Percentiles rank a stretch among this genome's conserved stretches.
Conservation (phyloP, 1,140 invertebrate genomes). For the Amyelois transitella region DNA sequence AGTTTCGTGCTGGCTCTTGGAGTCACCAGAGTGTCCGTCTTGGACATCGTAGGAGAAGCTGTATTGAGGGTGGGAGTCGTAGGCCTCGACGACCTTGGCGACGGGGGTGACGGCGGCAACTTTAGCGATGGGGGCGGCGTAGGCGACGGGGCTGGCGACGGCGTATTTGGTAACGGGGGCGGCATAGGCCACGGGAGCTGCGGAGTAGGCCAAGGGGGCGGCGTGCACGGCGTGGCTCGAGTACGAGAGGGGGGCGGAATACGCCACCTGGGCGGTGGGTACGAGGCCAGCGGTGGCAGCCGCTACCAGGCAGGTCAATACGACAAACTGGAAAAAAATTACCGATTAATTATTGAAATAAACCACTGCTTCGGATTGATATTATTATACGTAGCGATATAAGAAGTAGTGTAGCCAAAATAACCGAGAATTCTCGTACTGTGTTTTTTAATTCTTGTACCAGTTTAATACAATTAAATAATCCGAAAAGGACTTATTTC, state of each 20-base stretch:
- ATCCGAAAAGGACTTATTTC: too few species aligned
- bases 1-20: conserved; percentile 26
- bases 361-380: too few species aligned
- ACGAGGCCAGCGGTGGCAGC: conserved; percentile 27
- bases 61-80: conserved; percentile 76
- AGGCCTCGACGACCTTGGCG: conserved; percentile 46
- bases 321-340: conserved; percentile 25
- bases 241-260: conserved; percentile 31
- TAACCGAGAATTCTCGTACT: too few species aligned
- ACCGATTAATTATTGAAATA: too few species aligned
- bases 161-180: conserved; percentile 15
- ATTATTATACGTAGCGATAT: too few species aligned
- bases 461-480: too few species aligned
- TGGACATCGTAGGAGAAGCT: conserved; percentile 77
- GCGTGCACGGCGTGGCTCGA: conserved; percentile 18
- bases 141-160: conserved; percentile 25
- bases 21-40: conserved; percentile 66
- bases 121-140: conserved; percentile 28
- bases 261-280: conserved; percentile 31
- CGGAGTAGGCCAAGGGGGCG: conserved; percentile 18
- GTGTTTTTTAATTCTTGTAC: too few species aligned
- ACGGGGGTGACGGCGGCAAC: conserved; percentile 20
- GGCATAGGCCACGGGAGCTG: conserved; percentile 12
- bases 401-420: too few species aligned
- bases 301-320: conserved; percentile 23